Conservation (phyloP, 2,888 invertebrate genomes). For the Nematopogon swammerdamellus region DNA sequence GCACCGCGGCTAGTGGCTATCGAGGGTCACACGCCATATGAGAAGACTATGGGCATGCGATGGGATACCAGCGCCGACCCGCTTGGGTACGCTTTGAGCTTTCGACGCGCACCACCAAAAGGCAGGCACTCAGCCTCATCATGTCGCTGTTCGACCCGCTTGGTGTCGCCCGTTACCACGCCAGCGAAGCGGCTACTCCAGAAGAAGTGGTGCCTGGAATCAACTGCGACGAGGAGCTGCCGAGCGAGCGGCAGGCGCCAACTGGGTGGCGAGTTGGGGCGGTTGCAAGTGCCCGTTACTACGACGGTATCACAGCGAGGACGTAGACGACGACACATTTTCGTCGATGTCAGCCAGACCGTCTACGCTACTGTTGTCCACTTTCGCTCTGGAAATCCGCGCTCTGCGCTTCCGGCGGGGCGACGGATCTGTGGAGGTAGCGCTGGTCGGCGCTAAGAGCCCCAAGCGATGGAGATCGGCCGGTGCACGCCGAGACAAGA, state of each 20-base stretch:
- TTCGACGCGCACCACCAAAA: conserved; percentile 15
- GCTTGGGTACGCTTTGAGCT: conserved; percentile 12
- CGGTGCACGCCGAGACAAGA: too few relatives aligned
- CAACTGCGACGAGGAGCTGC: conserved; percentile 1
- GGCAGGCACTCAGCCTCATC: too few relatives aligned
- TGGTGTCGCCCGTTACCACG: conserved; percentile 14
- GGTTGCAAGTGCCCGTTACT: too few relatives aligned
- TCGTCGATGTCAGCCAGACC: background rate
- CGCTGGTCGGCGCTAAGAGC: background rate
- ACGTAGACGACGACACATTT: background rate
- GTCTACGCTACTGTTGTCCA: background rate
- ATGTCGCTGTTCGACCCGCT: conserved; percentile 18
- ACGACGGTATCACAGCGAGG: background rate
- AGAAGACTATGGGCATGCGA: conserved; percentile 13
- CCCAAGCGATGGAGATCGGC: too few relatives aligned
- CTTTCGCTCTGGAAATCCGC: background rate
- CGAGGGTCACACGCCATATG: conserved; percentile 2
- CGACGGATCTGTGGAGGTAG: too few relatives aligned
- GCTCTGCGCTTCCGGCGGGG: background rate
- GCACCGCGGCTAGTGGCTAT: background rate
- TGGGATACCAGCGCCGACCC: conserved; percentile 12
- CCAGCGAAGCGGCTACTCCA: too few relatives aligned
- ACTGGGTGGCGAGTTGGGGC: too few relatives aligned
- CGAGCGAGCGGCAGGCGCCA: background rate
- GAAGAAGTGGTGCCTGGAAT: background rate